Base-by-base conservation (phyloP, 1,140 invertebrate species). In the Camponotus pennsylvanicus region DNA sequence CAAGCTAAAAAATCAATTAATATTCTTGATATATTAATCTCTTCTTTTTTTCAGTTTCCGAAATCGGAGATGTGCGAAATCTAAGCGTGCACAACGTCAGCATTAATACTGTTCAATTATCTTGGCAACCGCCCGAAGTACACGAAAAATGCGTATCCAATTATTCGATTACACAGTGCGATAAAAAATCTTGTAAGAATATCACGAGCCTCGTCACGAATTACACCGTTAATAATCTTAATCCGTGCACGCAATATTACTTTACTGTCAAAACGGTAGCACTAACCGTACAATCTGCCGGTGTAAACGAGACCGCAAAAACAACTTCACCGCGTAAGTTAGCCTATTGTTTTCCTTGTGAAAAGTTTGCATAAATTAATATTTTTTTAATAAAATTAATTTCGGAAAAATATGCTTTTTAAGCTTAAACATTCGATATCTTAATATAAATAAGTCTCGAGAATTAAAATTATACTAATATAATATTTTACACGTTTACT, bases 291-390 rank as follows among this genome's bases (percentile, higher is more conserved):
- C 18, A 73, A 61, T 92, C 90, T 11, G 66, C 59, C 9, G 89
- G 77, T 52, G 49, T 40, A 5, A 87, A 80, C 73, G 59, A 86
- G 9, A 89, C 63, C 9, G 84, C 63, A 11, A 86, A 40, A 69
- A 93, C 92, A 57, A 59, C 79, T 67, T 92, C 90, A 57, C 75
- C 88, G 59, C 87, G 92, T 93, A 86, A 89, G 88, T 79, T 77
- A 27, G 9, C 15, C 21, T 42, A 13, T 76, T 15, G 32, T 34
- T 40, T 7, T 3, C 6, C 13, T 11, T 13, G n/a, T 40, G 21
- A 64, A 77, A 77, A 52, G 49, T 52, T 52, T 18, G 15, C 13
- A 15, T 15, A 52, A 52, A 7, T 34, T 5, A 64, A 64, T 61
- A 27, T 45, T 40, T 77, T 49, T 1, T 34, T 21, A 55, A 32